Evolutionary conservation across 1,140 invertebrate species (phyloP), one percentile per base, ranked within the genome.

Genomic region (Reticulitermes speratus): DNA sequence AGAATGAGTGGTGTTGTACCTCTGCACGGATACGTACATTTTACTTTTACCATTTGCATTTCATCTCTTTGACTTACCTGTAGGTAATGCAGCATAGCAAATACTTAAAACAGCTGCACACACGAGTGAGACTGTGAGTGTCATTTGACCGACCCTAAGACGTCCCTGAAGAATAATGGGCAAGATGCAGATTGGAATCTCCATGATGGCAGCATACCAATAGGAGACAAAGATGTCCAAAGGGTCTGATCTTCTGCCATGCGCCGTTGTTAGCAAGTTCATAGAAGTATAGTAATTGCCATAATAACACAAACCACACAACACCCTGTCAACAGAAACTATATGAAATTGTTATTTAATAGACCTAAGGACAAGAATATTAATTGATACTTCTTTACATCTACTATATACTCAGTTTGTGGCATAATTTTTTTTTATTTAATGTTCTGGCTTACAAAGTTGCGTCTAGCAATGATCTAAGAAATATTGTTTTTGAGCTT

Each of bases 181-280:
- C n/a, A 75, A 75, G n/a, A 75, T 75, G 25, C 65, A 75, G 65
- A 75, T 75, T 75, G 65, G 65, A 75, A 75, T 75, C 65, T 75
- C 65, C n/a, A 75, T 75, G 6, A 75, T 6, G 6, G 65, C 65
- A n/a, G 65, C 25, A 30, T 75, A 75, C 65, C 65, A 75, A 25
- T 75, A 75, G 25, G 65, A 75, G 8, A 30, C n/a, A 75, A 75
- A 75, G 65, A 2, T 30, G 14, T 30, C n/a, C 16, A 25, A 75
- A 30, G 65, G 65, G n/a, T 75, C n/a, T 30, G 65, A 30, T 75
- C 65, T 75, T 30, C 25, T 75, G 65, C n/a, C n/a, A 30, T 30
- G n/a, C 8, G 65, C 65, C 8, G 65, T 75, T 30, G 25, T 30
- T 30, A 75, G 3, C 25, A 75, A 30, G 65, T 75, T 75, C 65